Conservation (phyloP, 1,140 invertebrate species). For the Danaus melanippus region DNA sequence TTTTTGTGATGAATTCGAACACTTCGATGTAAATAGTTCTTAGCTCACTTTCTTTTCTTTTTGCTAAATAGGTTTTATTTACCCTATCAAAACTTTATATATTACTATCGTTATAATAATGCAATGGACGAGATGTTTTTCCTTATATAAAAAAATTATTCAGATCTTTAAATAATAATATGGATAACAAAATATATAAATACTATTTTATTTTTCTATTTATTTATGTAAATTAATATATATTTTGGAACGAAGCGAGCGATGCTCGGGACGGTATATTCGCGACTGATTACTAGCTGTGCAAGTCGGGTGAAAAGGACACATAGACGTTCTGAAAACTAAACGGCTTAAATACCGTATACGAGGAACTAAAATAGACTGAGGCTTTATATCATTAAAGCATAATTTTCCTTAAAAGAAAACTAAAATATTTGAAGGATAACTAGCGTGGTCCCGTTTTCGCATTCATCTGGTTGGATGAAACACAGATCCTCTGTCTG, state of each 20-base stretch:
- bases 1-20: constrained; percentile 36
- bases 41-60: constrained; percentile 17
- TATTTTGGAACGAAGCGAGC: constrained; percentile 36
- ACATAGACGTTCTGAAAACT: constrained; percentile 22
- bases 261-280: constrained; percentile 55
- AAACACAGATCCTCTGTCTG: constrained; percentile 46
- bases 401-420: constrained; percentile 13
- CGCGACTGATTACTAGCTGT: constrained; percentile 58
- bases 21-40: constrained; percentile 26
- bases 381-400: constrained; percentile 8
- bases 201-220: constrained; percentile 23
- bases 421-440: constrained; percentile 50
- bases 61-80: constrained; percentile 16
- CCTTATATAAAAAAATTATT: too few relatives aligned
- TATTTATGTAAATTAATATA: constrained; percentile 26
- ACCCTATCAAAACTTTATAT: neutral
- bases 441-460: constrained; percentile 43
- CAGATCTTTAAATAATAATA: constrained; percentile 13
- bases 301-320: constrained; percentile 63
- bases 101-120: too few relatives aligned
- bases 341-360: constrained; percentile 25
- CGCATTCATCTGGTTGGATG: constrained; percentile 54
- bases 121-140: too few relatives aligned
- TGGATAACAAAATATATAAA: constrained; percentile 29
- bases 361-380: constrained; percentile 16